A percentile compares a stretch with the other conserved stretches of the same genome.
phyloP scores from a whole-genome alignment of 2,797 vertebrate genomes.

The Tolypeutes matacus region DNA sequence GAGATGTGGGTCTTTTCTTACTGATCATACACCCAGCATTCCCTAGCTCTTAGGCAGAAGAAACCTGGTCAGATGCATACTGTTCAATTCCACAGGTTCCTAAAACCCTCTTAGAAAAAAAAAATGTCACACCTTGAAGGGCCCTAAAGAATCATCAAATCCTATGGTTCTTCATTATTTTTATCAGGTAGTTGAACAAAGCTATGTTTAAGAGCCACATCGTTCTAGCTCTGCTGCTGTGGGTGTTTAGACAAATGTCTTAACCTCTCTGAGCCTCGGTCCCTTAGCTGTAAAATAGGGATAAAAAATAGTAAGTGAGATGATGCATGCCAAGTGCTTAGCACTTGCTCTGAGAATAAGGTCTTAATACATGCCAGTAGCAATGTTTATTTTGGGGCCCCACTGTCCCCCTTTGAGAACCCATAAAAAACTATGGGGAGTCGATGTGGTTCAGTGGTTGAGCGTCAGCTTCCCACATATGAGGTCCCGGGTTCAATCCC shows the following conservation, averaged over 20 bases:
- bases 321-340: no score
- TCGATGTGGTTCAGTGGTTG: no score
- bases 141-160: background rate
- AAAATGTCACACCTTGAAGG: background rate
- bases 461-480: no score
- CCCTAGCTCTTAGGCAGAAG: background rate
- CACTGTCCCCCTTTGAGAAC: background rate
- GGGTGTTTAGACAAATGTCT: constrained; percentile 16
- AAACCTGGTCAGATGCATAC: fast-evolving
- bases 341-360: no score
- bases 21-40: fast-evolving
- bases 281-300: background rate
- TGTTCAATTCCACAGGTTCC: background rate
- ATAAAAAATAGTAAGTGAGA: background rate
- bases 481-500: no score
- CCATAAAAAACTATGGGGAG: background rate
- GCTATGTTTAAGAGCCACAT: background rate
- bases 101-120: background rate
- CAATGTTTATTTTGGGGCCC: background rate
- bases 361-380: background rate
- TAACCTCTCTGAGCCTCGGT: background rate
- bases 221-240: background rate
- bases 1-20: background rate
- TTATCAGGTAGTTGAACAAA: background rate
- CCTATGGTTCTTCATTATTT: background rate